Evolutionary conservation across 2,113 vertebrate species (phyloP).

Genomic region (Xiphophorus couchianus): DNA sequence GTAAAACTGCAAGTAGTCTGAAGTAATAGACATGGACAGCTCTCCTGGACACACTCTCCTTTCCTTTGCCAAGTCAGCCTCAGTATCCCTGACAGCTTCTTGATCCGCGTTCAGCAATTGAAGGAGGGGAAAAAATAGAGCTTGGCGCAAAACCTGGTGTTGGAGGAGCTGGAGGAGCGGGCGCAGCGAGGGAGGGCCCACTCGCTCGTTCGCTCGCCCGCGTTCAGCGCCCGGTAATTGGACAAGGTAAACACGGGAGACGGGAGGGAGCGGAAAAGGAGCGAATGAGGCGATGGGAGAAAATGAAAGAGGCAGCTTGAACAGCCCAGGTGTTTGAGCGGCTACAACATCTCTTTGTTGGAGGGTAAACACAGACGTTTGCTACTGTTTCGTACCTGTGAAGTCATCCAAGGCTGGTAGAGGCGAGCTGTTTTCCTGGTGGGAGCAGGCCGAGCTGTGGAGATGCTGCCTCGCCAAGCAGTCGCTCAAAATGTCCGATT

Average conservation of each 20-base stretch:
- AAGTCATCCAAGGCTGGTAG: conserved; percentile 56
- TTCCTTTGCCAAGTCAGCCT: conserved; percentile 61
- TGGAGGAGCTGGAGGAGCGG: conserved; percentile 59
- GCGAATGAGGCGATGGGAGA: conserved; percentile 65
- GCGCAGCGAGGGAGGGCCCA: conserved; percentile 28
- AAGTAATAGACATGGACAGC: conserved; percentile 72
- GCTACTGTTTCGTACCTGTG: conserved; percentile 64
- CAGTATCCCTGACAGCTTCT: conserved; percentile 75
- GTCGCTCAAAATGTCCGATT: conserved; percentile 63
- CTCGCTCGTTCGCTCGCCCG: conserved; percentile 33
- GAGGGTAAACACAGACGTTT: conserved; percentile 7
- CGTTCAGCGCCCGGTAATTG: conserved; percentile 66
- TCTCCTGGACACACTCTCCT: conserved; percentile 65
- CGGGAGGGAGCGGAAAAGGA: conserved; percentile 56
- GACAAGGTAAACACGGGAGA: conserved; percentile 72
- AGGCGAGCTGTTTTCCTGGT: conserved; percentile 51
- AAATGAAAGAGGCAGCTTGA: conserved; percentile 50
- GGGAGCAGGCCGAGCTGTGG: conserved; percentile 49
- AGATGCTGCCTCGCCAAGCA: conserved; percentile 71
- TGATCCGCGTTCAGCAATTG: conserved; percentile 74
- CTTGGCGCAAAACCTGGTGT: conserved; percentile 60
- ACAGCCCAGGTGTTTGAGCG: conserved; percentile 54
- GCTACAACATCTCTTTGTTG: conserved; percentile 36
- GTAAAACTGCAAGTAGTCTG: conserved; percentile 67
- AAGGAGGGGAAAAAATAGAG: conserved; percentile 50